Conservation (phyloP, 2,113 vertebrate genomes). For the Tauraco erythrolophus region DNA sequence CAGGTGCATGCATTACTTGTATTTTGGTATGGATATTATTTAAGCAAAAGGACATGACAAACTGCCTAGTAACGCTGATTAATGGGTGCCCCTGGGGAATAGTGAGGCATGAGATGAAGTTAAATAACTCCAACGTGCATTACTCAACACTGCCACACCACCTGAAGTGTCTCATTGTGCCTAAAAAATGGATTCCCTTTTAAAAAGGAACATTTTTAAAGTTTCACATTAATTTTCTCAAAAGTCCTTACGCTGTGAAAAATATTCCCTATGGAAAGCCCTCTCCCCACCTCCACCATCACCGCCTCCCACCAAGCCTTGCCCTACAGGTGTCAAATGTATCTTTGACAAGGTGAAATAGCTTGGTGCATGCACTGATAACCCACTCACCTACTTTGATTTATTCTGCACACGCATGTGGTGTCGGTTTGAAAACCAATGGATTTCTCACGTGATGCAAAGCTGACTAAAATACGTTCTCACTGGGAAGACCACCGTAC, state of each 20-base stretch:
- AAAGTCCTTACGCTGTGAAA: slow-evolving; percentile 42
- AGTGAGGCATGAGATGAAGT: slow-evolving; percentile 62
- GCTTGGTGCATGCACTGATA: neutral
- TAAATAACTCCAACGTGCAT: slow-evolving; percentile 67
- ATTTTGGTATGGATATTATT: slow-evolving; percentile 76
- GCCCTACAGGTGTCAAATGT: neutral
- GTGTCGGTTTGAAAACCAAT: neutral
- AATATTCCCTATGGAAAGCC: slow-evolving; percentile 2
- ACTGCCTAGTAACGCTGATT: slow-evolving; percentile 73
- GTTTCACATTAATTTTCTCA: slow-evolving; percentile 71
- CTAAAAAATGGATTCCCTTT: slow-evolving; percentile 67
- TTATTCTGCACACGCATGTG: neutral
- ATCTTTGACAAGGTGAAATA: slow-evolving; percentile 36
- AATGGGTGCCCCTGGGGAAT: slow-evolving; percentile 64
- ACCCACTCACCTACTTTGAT: neutral
- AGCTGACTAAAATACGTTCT: neutral
- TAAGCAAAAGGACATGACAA: slow-evolving; percentile 73
- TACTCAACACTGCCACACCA: slow-evolving; percentile 63
- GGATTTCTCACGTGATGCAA: neutral
- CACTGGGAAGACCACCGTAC: neutral
- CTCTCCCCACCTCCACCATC: slow-evolving; percentile 20
- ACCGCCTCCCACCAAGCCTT: neutral
- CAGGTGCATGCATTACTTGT: slow-evolving; percentile 70
- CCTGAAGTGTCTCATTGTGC: slow-evolving; percentile 64
- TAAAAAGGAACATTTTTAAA: slow-evolving; percentile 70